A percentile compares a stretch with the other conserved stretches of the same genome.
Evolutionary conservation across 2,113 vertebrate species (phyloP).

Genomic region (Vidua macroura): DNA sequence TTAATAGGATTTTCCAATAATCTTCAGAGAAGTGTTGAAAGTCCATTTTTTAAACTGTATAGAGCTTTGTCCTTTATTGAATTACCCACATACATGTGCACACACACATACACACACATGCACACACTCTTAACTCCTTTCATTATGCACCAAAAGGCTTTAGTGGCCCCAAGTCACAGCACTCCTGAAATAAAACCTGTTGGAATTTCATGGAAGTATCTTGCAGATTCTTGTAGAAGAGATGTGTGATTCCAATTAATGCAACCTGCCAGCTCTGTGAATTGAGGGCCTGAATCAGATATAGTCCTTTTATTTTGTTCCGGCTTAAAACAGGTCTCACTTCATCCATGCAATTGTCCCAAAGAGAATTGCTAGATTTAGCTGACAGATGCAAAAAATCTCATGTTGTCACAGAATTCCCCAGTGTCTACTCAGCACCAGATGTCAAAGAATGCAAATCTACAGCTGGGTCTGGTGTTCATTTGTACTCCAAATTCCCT

Average conservation of each 20-base stretch:
- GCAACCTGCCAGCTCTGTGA: not conserved
- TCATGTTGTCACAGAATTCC: slow-evolving; percentile 40
- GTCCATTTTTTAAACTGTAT: not conserved
- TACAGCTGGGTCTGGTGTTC: slow-evolving; percentile 50
- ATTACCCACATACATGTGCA: not conserved
- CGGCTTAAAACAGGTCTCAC: not conserved
- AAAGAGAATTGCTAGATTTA: slow-evolving; percentile 35
- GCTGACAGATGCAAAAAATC: slow-evolving; percentile 57
- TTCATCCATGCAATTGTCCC: not conserved
- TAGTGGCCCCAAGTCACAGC: not conserved
- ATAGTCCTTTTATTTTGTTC: not conserved
- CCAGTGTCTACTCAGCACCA: slow-evolving; percentile 40
- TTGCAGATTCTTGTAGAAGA: not conserved
- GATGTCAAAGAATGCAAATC: slow-evolving; percentile 54
- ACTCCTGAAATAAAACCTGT: not conserved
- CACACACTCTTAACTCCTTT: not conserved
- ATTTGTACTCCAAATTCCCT: slow-evolving; percentile 31
- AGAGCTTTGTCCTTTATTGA: not conserved
- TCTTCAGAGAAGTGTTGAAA: not conserved
- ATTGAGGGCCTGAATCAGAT: not conserved
- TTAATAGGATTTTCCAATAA: not conserved
- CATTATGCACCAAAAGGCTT: not conserved
- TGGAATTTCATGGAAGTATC: not conserved
- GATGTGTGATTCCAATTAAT: not conserved
- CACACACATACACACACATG: accelerated